Evolutionary conservation across 2,113 vertebrate genomes (phyloP).

Genomic region (Centropus bengalensis): DNA sequence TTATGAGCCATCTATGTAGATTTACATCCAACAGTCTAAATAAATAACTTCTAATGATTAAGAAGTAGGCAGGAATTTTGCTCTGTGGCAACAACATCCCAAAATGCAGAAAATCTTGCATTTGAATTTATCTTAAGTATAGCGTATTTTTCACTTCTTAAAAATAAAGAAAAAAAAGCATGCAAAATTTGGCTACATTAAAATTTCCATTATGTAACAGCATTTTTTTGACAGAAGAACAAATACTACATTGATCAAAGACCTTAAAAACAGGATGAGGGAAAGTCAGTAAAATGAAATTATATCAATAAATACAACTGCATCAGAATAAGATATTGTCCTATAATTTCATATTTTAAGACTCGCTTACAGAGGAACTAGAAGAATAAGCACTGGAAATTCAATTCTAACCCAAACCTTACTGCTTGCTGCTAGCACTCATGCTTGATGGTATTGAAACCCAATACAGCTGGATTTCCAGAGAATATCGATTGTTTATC

Average conservation of each 20-base stretch:
- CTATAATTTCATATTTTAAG: neutral
- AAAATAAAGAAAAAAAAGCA: neutral
- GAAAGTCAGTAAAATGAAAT: neutral
- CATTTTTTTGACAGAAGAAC: neutral
- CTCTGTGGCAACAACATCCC: neutral
- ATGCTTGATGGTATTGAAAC: neutral
- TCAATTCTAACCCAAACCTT: neutral
- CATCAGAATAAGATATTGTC: neutral
- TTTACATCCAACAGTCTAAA: neutral
- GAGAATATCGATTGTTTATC: neutral
- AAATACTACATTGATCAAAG: neutral
- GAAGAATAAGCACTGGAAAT: neutral
- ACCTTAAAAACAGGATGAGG: neutral
- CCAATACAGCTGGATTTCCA: accelerated
- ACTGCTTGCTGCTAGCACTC: neutral
- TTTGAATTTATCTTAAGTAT: neutral
- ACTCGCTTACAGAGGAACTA: neutral
- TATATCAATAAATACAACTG: neutral
- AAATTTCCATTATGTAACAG: neutral
- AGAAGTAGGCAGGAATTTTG: neutral
- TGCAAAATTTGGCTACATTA: neutral
- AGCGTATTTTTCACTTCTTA: neutral
- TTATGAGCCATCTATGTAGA: neutral
- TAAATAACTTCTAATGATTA: neutral
- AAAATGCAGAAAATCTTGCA: neutral